These are phyloP conservation scores for Pyrochroa serraticornis DNA, from an alignment of 2,888 invertebrate species.

Conservation along the genomic window DNA sequence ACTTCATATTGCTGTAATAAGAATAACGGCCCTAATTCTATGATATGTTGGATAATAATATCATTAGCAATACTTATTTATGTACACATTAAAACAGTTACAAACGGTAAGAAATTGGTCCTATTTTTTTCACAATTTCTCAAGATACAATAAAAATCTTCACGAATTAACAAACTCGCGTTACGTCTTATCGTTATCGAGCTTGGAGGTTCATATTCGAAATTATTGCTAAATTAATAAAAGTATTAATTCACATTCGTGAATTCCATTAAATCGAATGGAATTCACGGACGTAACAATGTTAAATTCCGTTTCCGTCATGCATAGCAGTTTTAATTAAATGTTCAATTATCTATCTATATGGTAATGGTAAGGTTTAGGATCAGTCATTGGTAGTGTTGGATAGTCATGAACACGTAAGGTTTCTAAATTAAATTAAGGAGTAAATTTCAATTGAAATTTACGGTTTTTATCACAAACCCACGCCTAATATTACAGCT, in stretches of 20 bases:
- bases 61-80: constrained; percentile 32
- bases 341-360: constrained; percentile 27
- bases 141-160: constrained; percentile 24
- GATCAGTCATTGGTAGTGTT: constrained; percentile 28
- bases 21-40: constrained; percentile 36
- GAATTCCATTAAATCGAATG: constrained; percentile 10
- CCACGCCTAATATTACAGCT: constrained; percentile 12
- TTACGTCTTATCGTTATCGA: constrained; percentile 4
- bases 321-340: constrained; percentile 47
- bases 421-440: constrained; percentile 26
- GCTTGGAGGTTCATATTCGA: constrained; percentile 1
- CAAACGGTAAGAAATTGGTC: constrained; percentile 58
- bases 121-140: constrained; percentile 52
- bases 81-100: constrained; percentile 40
- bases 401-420: constrained; percentile 34
- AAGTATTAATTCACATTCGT: constrained; percentile 10
- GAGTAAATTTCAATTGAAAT: constrained; percentile 15
- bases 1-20: constrained; percentile 28
- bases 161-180: constrained; percentile 17
- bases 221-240: constrained; percentile 26
- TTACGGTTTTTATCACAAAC: constrained; percentile 25
- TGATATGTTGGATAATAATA: constrained; percentile 43
- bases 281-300: constrained; percentile 16
- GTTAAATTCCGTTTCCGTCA: constrained; percentile 47
- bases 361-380: constrained; percentile 20